Conservation (phyloP, 2,113 vertebrate genomes). For the Takifugu flavidus region DNA sequence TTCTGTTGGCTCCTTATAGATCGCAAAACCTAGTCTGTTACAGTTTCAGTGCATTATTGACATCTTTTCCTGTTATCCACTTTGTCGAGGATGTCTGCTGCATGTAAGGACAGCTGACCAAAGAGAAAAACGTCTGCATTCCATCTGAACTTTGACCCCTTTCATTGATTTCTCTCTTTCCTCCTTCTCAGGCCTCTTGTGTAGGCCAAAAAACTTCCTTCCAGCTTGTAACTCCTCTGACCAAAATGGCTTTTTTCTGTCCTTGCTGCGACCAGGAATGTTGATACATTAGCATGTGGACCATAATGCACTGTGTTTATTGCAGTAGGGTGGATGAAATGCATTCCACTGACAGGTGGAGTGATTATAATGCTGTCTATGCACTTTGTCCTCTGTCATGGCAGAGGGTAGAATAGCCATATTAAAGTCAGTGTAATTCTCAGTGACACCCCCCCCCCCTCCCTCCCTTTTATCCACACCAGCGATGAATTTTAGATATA, state of each 20-base stretch:
- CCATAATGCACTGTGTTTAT: conserved; percentile 65
- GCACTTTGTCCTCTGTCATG: conserved; percentile 79
- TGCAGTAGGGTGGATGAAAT: conserved; percentile 53
- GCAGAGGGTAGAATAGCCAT: conserved; percentile 80
- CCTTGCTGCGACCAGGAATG: conserved; percentile 60
- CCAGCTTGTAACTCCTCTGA: conserved; percentile 40
- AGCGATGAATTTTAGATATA: conserved; percentile 64
- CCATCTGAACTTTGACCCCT: conserved; percentile 37
- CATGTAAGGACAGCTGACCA: conserved; percentile 35
- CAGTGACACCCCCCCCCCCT: conserved; percentile 35
- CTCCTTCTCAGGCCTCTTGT: conserved; percentile 42
- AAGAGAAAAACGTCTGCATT: conserved; percentile 17
- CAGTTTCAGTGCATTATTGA: conserved; percentile 15
- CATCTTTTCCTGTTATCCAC: conserved; percentile 12
- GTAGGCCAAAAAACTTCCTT: conserved; percentile 21
- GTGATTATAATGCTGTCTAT: conserved; percentile 72
- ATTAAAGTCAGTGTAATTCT: conserved; percentile 74
- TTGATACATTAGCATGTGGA: conserved; percentile 55
- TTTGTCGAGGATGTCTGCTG: conserved; percentile 26
- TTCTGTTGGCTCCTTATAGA: conserved; percentile 37
- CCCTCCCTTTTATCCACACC: conserved; percentile 55
- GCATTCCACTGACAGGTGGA: conserved; percentile 64
- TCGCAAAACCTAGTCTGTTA: conserved; percentile 25
- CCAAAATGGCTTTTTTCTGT: conserved; percentile 31
- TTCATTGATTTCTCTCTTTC: conserved; percentile 24